Evolutionary conservation across 2,888 invertebrate species (phyloP), one percentile per base, ranked within the genome.

Genomic region (Drosophila ochracea): DNA sequence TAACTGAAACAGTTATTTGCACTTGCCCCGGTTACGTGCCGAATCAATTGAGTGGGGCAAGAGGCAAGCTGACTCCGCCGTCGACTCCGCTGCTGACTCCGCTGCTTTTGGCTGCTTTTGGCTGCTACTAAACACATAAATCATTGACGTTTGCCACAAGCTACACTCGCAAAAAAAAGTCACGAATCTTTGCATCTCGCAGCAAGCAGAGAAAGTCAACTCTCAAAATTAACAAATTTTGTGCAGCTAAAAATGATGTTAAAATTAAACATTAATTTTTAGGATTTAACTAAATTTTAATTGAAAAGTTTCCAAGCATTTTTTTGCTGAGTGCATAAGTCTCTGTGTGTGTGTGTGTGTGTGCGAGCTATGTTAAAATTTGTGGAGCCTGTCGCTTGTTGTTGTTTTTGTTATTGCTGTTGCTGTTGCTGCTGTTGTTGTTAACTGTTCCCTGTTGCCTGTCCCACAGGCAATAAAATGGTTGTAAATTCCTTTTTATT

Each of bases 1-100:
- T 55, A 68, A 80, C 78, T 82, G 83, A 85, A 86, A 88, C 85
- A 85, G 89, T 86, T 90, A 90, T 90, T 90, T 90, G 89, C 85
- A 86, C 90, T 85, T 87, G 85, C 74, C 85, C 78, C 73, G 82
- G 75, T 70, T 89, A 84, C 84, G 84, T 84, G 84, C 88, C 86
- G 88, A 86, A 90, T 90, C 85, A 86, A 86, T 86, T 90, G 85
- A 83, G 80, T 83, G 76, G 67, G 65, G 76, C 39, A 37, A 41
- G 21, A 19, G 37, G 25, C 5, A 25, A 35, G 37, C 25, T 35
- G 35, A 55, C 19, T 25, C 35, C 55, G 71, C 66, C 55, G 55
- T 28, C 3, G 35, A 33, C 21, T 35, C 13, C 54, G 25, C 25
- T 11, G 54, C 25, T 25, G 35, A 54, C 10, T 19, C 25, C 52